Conservation (phyloP, 2,888 invertebrate species). For the Fragum whitleyi region DNA sequence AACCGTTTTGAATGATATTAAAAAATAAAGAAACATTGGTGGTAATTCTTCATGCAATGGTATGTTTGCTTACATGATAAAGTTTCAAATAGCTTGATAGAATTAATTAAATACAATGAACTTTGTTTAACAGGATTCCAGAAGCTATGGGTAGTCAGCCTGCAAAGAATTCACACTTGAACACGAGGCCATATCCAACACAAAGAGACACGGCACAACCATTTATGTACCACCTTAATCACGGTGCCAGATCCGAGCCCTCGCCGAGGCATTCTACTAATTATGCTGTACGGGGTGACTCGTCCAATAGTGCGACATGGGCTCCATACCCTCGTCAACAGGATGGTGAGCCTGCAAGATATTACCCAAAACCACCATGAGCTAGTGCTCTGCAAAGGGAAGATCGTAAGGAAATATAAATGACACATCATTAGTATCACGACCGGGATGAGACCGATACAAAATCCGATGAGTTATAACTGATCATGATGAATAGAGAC, state of each 20-base stretch:
- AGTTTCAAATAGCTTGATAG: background rate
- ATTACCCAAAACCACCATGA: conserved; percentile 8
- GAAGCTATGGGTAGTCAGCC: conserved; percentile 16
- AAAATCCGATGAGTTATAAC: no score
- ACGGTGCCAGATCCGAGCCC: background rate
- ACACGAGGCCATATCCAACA: conserved; percentile 12
- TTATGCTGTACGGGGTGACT: conserved; percentile 3
- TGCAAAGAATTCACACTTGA: background rate
- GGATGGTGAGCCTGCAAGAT: background rate
- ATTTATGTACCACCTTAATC: conserved; percentile 16
- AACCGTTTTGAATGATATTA: no score
- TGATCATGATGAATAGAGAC: no score
- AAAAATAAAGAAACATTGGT: no score
- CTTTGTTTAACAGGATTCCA: background rate
- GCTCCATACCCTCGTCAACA: conserved; percentile 5
- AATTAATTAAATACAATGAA: background rate
- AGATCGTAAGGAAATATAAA: no score
- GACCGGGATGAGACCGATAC: no score
- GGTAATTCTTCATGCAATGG: no score
- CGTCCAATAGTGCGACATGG: background rate
- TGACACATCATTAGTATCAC: no score
- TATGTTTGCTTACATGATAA: no score
- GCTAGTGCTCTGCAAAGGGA: no score
- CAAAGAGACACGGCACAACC: background rate
- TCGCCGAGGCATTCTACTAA: background rate